Base-by-base conservation (phyloP, 1,140 invertebrate genomes). In the Onthophagus taurus region DNA sequence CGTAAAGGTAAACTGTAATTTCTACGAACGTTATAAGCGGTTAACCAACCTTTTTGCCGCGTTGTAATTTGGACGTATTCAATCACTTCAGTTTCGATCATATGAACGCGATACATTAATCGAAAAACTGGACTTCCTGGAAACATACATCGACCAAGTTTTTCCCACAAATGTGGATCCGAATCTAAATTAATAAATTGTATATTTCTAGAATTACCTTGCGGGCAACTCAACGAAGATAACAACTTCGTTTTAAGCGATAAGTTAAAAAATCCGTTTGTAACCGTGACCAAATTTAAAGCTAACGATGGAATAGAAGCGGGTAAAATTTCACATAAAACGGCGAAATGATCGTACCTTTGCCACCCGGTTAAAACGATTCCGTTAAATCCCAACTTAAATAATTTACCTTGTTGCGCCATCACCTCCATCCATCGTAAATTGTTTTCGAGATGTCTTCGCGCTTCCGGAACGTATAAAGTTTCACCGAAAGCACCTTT, bases 321-420 rank as follows among this genome's bases (percentile, higher is more conserved):
- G 1, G 87, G 85, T n/a, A 99, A 64, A 4, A 96, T 65, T 68
- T 99, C 95, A 63, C 90, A 95, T 11, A 97, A 71, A 0, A 87
- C 79, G 3, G 89, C 88, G 70, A 91, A 89, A 63, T 98, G 94
- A 64, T 94, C 90, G 59, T 90, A 92, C 50, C 84, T 73, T 14
- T 85, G 84, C 84, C 84, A 88, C 0, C 85, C 85, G 11, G 85
- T 88, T 3, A 88, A 60, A 9, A 77, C 79, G 13, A 83, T 70
- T 7, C 81, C 81, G 2, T 71, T 58, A 45, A 84, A 71, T 46
- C 77, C 75, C 23, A 68, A 72, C 62, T 65, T 66, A 66, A 61
- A 58, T 67, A 61, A 57, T 69, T 56, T 42, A 53, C 50, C 60
- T 44, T 68, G 63, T 67, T 56, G 78, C 69, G 51, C 81, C 34